phyloP scores from a whole-genome alignment of 2,797 vertebrate genomes.

The Cichlasoma orientale region DNA sequence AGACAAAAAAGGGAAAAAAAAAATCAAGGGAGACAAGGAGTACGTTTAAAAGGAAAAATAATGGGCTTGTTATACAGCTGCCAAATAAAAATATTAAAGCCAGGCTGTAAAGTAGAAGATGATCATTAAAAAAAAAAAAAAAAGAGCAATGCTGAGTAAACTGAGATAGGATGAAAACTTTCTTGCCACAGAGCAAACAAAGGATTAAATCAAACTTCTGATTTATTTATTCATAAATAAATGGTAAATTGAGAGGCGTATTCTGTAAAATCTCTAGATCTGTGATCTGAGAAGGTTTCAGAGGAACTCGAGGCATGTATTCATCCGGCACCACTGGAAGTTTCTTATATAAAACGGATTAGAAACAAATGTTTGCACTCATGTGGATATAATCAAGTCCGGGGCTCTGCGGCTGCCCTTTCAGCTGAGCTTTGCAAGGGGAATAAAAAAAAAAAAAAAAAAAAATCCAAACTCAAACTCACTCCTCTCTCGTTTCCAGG shows the following conservation, averaged over 20 bases:
- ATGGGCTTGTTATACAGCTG: slow-evolving; percentile 47
- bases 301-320: slow-evolving; percentile 59
- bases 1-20: slow-evolving; percentile 11
- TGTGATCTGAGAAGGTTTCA: slow-evolving; percentile 54
- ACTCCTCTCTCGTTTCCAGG: slow-evolving; percentile 71
- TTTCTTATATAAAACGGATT: slow-evolving; percentile 82
- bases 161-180: slow-evolving; percentile 20
- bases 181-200: slow-evolving; percentile 37
- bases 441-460: slow-evolving; percentile 37
- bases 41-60: slow-evolving; percentile 45
- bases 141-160: slow-evolving; percentile 20
- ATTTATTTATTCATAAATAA: slow-evolving; percentile 34
- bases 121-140: slow-evolving; percentile 16
- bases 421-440: slow-evolving; percentile 69
- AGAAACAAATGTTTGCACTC: slow-evolving; percentile 83
- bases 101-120: slow-evolving; percentile 37
- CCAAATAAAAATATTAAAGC: slow-evolving; percentile 69
- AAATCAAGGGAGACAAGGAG: slow-evolving; percentile 6
- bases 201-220: slow-evolving; percentile 14
- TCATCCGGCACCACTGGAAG: slow-evolving; percentile 77
- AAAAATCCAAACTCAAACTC: slow-evolving; percentile 49
- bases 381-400: slow-evolving; percentile 83
- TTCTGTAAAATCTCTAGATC: slow-evolving; percentile 43
- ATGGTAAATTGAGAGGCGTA: slow-evolving; percentile 20
- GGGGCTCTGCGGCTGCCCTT: slow-evolving; percentile 70